Evolutionary conservation across 2,888 invertebrate genomes (phyloP).

Genomic region (Athalia cordata): DNA sequence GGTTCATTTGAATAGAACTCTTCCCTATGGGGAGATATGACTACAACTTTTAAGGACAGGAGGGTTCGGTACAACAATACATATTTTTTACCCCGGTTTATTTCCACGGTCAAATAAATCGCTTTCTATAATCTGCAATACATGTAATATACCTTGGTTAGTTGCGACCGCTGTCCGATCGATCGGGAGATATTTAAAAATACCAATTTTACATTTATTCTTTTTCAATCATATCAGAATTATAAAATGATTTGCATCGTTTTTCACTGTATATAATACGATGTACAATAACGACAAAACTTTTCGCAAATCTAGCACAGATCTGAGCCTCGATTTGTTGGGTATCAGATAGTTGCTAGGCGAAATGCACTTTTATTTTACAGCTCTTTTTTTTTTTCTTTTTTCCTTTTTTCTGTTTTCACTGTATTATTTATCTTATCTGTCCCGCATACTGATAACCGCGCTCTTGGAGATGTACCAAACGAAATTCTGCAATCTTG

Average conservation of each 20-base stretch:
- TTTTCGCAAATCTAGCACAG: conserved; percentile 32
- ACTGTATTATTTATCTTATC: conserved; percentile 36
- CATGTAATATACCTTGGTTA: neutral
- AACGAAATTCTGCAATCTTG: conserved; percentile 22
- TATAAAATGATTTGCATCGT: too few relatives aligned
- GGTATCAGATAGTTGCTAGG: conserved; percentile 37
- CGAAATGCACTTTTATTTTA: neutral
- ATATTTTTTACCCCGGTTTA: conserved; percentile 10
- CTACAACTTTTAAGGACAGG: conserved; percentile 40
- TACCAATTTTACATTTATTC: too few relatives aligned
- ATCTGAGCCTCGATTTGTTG: conserved; percentile 11
- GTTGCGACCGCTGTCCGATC: too few relatives aligned
- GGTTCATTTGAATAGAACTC: conserved; percentile 71
- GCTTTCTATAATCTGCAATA: conserved; percentile 5
- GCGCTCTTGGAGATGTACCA: conserved; percentile 26
- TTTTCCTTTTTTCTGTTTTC: neutral
- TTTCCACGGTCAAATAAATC: neutral
- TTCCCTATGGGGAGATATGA: conserved; percentile 37
- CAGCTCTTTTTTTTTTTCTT: neutral
- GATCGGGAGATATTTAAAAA: too few relatives aligned
- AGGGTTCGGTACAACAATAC: conserved; percentile 31
- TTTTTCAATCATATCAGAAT: too few relatives aligned
- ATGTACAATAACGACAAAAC: neutral
- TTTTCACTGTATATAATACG: too few relatives aligned
- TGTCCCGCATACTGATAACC: conserved; percentile 29